Evolutionary conservation across 2,797 vertebrate species (phyloP).

Genomic region (Mus caroli): DNA sequence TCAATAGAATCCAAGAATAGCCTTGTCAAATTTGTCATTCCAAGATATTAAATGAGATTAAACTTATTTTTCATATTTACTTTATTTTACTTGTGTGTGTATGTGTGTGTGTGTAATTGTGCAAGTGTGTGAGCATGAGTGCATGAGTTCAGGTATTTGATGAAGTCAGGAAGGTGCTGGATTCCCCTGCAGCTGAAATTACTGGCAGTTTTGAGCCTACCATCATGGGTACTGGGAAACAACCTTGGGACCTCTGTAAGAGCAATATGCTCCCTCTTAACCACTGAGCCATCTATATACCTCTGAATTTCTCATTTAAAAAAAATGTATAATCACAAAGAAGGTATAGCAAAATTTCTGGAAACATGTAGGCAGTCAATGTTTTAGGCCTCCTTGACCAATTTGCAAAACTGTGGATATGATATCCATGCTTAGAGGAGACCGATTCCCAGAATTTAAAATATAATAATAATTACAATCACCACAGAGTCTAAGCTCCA

Average conservation of each 20-base stretch:
- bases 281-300: neutral
- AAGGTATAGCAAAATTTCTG: neutral
- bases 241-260: neutral
- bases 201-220: neutral
- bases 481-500: neutral
- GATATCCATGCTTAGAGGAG: neutral
- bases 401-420: neutral
- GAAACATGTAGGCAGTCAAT: neutral
- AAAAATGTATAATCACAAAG: neutral
- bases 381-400: neutral
- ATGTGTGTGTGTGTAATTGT: neutral
- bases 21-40: neutral
- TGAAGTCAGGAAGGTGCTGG: neutral
- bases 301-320: neutral
- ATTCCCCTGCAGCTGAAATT: neutral
- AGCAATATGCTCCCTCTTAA: neutral
- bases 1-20: neutral
- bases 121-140: neutral
- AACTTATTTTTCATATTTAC: neutral
- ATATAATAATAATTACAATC: conserved; percentile 1
- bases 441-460: conserved; percentile 34
- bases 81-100: neutral
- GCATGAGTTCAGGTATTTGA: neutral
- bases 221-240: neutral
- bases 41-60: neutral